Conservation (phyloP, 2,797 vertebrate genomes). For the Melanotaenia boesemani region DNA sequence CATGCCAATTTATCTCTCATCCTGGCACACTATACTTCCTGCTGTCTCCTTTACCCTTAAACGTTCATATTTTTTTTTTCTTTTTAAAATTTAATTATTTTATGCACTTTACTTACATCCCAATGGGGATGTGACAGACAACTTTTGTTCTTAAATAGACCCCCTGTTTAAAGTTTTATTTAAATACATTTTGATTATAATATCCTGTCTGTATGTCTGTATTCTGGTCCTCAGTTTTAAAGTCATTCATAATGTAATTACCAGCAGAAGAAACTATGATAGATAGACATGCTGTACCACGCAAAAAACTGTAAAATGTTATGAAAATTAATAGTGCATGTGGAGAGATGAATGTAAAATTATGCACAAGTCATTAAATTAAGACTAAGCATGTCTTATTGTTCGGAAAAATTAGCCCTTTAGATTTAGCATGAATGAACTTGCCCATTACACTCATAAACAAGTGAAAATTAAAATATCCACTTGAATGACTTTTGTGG, state of each 20-base stretch:
- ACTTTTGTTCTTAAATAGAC: neutral
- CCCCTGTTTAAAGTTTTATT: too few species aligned
- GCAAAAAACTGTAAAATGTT: slow-evolving; percentile 59
- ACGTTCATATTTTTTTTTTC: neutral
- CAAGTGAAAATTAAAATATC: slow-evolving; percentile 63
- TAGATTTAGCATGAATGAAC: slow-evolving; percentile 50
- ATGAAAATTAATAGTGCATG: slow-evolving; percentile 63
- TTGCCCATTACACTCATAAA: slow-evolving; percentile 58
- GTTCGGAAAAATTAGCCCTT: slow-evolving; percentile 64
- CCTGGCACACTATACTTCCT: neutral
- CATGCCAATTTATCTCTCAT: too few species aligned
- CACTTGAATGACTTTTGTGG: slow-evolving; percentile 56
- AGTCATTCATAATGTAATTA: neutral
- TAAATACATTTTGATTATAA: too few species aligned
- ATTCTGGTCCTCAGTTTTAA: neutral
- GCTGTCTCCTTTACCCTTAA: neutral
- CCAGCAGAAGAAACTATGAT: neutral
- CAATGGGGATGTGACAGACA: neutral
- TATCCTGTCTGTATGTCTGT: neutral
- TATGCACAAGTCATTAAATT: slow-evolving; percentile 53
- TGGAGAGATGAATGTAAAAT: slow-evolving; percentile 62
- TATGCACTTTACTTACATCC: neutral
- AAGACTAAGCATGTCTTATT: slow-evolving; percentile 50
- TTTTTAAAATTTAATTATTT: neutral
- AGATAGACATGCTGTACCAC: slow-evolving; percentile 40